Percentiles rank a stretch among this genome's conserved stretches.
Conservation (phyloP, 2,888 invertebrate genomes). For the Coleophora flavipennella region DNA sequence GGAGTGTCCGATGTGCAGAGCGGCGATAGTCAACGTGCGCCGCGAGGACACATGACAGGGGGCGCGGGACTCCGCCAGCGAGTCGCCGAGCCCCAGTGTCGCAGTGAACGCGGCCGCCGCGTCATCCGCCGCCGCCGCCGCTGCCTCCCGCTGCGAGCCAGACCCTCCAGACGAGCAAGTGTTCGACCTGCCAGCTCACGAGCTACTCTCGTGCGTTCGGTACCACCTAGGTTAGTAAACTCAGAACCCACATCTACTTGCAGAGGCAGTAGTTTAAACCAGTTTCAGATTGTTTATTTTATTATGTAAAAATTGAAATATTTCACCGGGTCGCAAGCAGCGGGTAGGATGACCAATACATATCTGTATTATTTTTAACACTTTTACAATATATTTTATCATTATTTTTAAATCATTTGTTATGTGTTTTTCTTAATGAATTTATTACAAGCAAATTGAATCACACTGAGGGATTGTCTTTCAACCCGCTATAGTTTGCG, state of each 20-base stretch:
- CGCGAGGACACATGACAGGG: slow-evolving; percentile 29
- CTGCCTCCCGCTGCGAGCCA: background rate
- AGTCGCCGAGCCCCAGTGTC: slow-evolving; percentile 14
- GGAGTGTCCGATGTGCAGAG: slow-evolving; percentile 91
- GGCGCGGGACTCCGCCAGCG: slow-evolving; percentile 1
- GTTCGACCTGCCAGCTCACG: slow-evolving; percentile 12
- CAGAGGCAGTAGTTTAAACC: background rate
- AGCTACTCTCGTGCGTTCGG: background rate
- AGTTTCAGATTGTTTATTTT: background rate
- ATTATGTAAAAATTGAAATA: too few species aligned
- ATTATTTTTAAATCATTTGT: too few species aligned
- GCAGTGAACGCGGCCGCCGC: slow-evolving; percentile 16
- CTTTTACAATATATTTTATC: too few species aligned
- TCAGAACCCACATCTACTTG: background rate
- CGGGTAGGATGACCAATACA: background rate
- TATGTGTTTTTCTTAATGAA: too few species aligned
- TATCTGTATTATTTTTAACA: too few species aligned
- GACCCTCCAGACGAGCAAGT: slow-evolving; percentile 9
- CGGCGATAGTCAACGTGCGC: slow-evolving; percentile 31
- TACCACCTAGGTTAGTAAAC: slow-evolving; percentile 1
- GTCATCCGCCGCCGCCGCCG: slow-evolving; percentile 3
- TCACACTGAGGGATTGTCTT: too few species aligned
- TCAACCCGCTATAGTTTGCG: too few species aligned
- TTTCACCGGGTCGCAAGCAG: background rate
- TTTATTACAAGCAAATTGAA: too few species aligned